Evolutionary conservation across 1,140 invertebrate species (phyloP), one percentile per base, ranked within the genome.

Genomic region (Bombyx mori): DNA sequence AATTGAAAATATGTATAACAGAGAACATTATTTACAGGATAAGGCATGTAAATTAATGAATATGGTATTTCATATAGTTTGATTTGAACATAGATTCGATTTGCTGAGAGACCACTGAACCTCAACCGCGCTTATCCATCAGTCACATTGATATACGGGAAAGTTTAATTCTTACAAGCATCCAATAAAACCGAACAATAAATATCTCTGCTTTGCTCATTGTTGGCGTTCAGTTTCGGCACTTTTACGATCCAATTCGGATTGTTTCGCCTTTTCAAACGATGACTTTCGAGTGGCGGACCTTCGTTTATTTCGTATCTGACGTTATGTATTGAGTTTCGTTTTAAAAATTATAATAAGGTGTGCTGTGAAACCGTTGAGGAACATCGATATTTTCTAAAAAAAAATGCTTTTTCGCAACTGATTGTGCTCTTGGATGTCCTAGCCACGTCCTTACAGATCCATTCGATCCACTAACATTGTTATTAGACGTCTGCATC

Each of bases 111-210:
- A 5, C 26, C 26, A 35, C 26, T 35, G 26, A 35, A 2, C 2
- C 26, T 35, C 26, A 35, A 35, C 26, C 26, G 26, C 26, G 26
- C 26, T 35, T 35, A 52, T 48, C 62, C 52, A 60, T 69, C 68
- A 66, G 45, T 69, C 65, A 65, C 42, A 12, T 48, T 66, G 68
- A 64, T 64, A 61, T 62, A 69, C 59, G 61, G 54, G 12, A 54
- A 58, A 53, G 49, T 67, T 67, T 63, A 65, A 69, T 66, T 67
- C 50, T 63, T 67, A 56, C 56, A 56, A 58, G 57, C 47, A 60
- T 57, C 59, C 66, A 71, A 71, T 68, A 71, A 71, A 64, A 71
- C 62, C 57, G 52, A 42, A 57, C 69, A 71, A 71, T 71, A 71
- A 71, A 71, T 71, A 67, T 63, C 49, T 63, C 58, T 45, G 44